A percentile compares a stretch with the other conserved stretches of the same genome.
These are phyloP conservation scores for Stichodactyla mertensii DNA, from an alignment of 64 coral and sea anemone species.

Conservation along the genomic window DNA sequence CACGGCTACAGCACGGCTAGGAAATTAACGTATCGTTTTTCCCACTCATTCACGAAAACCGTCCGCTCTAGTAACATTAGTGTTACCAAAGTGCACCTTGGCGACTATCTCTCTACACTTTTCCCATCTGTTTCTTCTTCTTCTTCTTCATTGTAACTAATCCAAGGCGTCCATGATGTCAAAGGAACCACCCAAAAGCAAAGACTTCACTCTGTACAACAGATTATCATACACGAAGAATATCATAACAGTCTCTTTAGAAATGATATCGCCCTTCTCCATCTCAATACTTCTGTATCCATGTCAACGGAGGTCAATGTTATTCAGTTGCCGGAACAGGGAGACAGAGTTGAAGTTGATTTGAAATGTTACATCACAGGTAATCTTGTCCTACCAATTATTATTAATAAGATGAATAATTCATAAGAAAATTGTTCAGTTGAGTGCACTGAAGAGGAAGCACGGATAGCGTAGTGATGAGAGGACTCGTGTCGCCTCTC, in stretches of 20 bases:
- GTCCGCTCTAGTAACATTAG: too few relatives aligned
- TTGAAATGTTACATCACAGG: conserved; percentile 49
- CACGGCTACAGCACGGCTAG: too few relatives aligned
- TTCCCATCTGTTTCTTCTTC: too few relatives aligned
- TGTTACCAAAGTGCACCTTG: too few relatives aligned
- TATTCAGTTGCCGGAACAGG: conserved; percentile 21
- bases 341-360: background rate
- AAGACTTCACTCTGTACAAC: background rate
- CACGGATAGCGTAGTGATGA: background rate
- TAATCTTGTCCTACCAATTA: background rate
- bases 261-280: conserved; percentile 36
- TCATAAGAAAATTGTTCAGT: too few relatives aligned
- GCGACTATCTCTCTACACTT: too few relatives aligned
- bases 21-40: too few relatives aligned
- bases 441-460: background rate
- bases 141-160: background rate
- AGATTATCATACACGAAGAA: background rate
- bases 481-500: too few relatives aligned
- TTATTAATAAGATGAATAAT: too few relatives aligned
- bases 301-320: background rate
- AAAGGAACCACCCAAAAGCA: background rate
- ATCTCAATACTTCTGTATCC: background rate
- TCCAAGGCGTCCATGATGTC: background rate
- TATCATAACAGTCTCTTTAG: conserved; percentile 33
- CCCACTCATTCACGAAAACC: too few relatives aligned